Conservation (phyloP, 2,797 vertebrate species). For the Lateolabrax maculatus region DNA sequence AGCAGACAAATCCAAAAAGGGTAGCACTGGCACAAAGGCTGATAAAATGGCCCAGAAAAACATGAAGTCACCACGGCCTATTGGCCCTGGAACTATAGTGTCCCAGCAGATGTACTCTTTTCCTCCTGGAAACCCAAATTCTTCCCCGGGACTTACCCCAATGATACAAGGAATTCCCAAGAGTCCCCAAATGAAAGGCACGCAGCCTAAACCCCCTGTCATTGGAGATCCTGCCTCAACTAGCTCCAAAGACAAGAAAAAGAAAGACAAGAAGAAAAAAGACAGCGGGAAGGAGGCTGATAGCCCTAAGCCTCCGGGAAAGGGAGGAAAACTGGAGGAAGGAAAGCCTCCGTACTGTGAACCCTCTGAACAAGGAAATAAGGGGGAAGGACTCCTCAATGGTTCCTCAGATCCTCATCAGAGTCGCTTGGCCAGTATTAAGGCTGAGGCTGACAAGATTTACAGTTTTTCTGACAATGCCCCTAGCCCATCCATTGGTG, state of each 20-base stretch:
- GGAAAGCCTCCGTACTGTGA: conserved; percentile 93
- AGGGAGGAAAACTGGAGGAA: conserved; percentile 91
- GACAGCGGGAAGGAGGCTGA: conserved; percentile 91
- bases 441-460: conserved; percentile 98
- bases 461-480: conserved; percentile 99
- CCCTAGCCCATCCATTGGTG: conserved; percentile 96
- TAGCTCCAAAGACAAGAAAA: conserved; percentile 96
- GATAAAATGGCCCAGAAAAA: conserved; percentile 95
- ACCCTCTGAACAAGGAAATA: conserved; percentile 86
- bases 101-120: conserved; percentile 94
- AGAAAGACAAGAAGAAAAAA: conserved; percentile 98
- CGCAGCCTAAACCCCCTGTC: conserved; percentile 92
- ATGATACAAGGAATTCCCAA: conserved; percentile 94
- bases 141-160: conserved; percentile 88
- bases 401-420: conserved; percentile 96
- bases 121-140: conserved; percentile 90
- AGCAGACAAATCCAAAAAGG: conserved; percentile 93
- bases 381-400: conserved; percentile 92
- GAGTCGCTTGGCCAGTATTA: conserved; percentile 97
- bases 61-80: conserved; percentile 93
- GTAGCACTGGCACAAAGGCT: conserved; percentile 85
- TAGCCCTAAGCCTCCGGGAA: conserved; percentile 90
- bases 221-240: conserved; percentile 91
- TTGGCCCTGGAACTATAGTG: conserved; percentile 89
- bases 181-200: conserved; percentile 94